Evolutionary conservation across 2,888 invertebrate species (phyloP).

Genomic region (Diabrotica balteata): DNA sequence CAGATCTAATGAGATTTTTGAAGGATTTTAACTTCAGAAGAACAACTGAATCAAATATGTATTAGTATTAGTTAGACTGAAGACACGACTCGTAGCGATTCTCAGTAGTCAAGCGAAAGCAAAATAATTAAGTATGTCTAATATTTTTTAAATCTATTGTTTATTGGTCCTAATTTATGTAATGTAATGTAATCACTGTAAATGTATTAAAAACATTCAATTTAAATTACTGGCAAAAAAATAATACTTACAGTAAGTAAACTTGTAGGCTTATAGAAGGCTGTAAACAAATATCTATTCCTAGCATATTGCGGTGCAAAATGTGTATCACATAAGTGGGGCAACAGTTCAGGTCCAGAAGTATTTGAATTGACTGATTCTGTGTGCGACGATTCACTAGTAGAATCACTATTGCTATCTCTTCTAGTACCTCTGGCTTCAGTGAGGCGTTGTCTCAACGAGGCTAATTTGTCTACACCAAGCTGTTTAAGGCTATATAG

Average conservation of each 20-base stretch:
- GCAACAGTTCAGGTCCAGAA: slow-evolving; percentile 57
- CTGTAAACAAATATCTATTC: slow-evolving; percentile 67
- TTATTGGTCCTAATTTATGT: too few species aligned
- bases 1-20: too few species aligned
- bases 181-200: neutral
- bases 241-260: slow-evolving; percentile 63
- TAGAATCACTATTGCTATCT: slow-evolving; percentile 56
- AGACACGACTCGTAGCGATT: too few species aligned
- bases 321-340: slow-evolving; percentile 62
- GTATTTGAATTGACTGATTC: slow-evolving; percentile 43
- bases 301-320: slow-evolving; percentile 67
- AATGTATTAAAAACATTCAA: neutral
- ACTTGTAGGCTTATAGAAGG: slow-evolving; percentile 65
- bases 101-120: too few species aligned
- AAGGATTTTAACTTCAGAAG: too few species aligned
- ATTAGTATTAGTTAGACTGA: too few species aligned
- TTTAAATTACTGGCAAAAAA: neutral
- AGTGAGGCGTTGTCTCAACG: slow-evolving; percentile 69
- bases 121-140: too few species aligned
- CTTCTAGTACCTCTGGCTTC: slow-evolving; percentile 59
- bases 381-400: slow-evolving; percentile 54
- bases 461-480: slow-evolving; percentile 73
- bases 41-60: too few species aligned
- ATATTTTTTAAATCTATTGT: too few species aligned
- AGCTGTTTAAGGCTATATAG: slow-evolving; percentile 71